Conservation (phyloP, 2,888 invertebrate species). For the Drosophila subquinaria region DNA sequence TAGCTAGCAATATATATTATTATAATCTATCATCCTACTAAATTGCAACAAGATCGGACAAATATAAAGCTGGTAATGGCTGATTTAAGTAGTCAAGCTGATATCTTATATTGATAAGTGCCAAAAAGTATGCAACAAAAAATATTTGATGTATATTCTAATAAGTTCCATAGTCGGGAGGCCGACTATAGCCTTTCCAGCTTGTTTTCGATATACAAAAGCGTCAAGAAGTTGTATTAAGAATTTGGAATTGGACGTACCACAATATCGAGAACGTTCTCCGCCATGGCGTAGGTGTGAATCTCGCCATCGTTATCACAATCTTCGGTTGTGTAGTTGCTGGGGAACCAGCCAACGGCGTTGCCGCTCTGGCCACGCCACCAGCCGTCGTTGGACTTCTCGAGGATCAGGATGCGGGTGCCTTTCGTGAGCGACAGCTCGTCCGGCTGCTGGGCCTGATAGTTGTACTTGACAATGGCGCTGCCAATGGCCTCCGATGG, state of each 20-base stretch:
- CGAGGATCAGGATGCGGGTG: slow-evolving; percentile 96
- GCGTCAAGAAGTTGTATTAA: too few relatives aligned
- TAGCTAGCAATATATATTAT: too few relatives aligned
- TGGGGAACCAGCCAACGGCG: slow-evolving; percentile 95
- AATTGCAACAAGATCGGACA: too few relatives aligned
- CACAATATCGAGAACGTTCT: slow-evolving; percentile 97
- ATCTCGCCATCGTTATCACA: slow-evolving; percentile 94
- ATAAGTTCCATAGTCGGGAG: too few relatives aligned
- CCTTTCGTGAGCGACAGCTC: slow-evolving; percentile 98
- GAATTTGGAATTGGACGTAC: slow-evolving; percentile 85
- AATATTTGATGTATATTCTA: too few relatives aligned
- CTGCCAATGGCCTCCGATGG: slow-evolving; percentile 94
- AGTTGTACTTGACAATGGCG: slow-evolving; percentile 98
- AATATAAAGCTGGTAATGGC: too few relatives aligned
- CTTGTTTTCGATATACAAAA: too few relatives aligned
- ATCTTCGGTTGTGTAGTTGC: slow-evolving; percentile 98
- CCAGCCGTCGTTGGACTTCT: slow-evolving; percentile 99
- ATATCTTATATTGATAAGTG: too few relatives aligned
- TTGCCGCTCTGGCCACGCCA: slow-evolving; percentile 95
- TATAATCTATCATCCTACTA: too few relatives aligned
- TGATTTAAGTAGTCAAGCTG: too few relatives aligned
- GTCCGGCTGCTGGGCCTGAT: slow-evolving; percentile 97
- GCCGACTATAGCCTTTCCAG: too few relatives aligned
- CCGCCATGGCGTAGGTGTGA: slow-evolving; percentile 97
- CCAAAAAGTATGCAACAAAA: too few relatives aligned